Conservation (phyloP, 1,140 invertebrate genomes). For the Thaumetopoea pityocampa region DNA sequence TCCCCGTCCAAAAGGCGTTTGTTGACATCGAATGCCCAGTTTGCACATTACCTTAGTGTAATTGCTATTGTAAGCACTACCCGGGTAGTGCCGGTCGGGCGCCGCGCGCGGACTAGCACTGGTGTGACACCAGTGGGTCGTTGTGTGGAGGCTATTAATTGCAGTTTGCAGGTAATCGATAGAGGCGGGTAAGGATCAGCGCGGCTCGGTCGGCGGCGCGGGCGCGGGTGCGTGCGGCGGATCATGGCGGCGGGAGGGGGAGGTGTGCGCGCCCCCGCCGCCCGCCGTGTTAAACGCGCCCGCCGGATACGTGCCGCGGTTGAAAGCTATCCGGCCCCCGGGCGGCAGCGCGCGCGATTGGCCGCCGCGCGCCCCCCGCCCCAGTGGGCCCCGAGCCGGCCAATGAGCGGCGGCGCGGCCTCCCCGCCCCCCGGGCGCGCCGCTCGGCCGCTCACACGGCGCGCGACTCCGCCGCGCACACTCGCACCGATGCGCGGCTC, state of each 20-base stretch:
- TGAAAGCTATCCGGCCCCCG: slow-evolving; percentile 60
- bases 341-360: slow-evolving; percentile 53
- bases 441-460: slow-evolving; percentile 39
- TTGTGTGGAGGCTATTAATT: slow-evolving; percentile 70
- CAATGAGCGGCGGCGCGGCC: slow-evolving; percentile 36
- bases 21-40: too few species aligned
- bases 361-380: slow-evolving; percentile 33
- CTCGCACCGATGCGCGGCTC: slow-evolving; percentile 68
- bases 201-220: slow-evolving; percentile 22
- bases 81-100: slow-evolving; percentile 9
- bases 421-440: slow-evolving; percentile 27
- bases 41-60: slow-evolving; percentile 11
- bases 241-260: slow-evolving; percentile 62
- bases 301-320: slow-evolving; percentile 56
- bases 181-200: slow-evolving; percentile 31
- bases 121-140: slow-evolving; percentile 63
- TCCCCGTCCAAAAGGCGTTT: too few species aligned
- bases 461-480: slow-evolving; percentile 61
- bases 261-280: slow-evolving; percentile 39
- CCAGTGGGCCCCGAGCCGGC: slow-evolving; percentile 50
- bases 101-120: slow-evolving; percentile 39
- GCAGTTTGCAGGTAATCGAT: slow-evolving; percentile 67
- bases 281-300: slow-evolving; percentile 57
- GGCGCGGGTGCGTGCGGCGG: slow-evolving; percentile 53
- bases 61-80: slow-evolving; percentile 17